These are phyloP conservation scores for Bemisia tabaci DNA, from an alignment of 1,140 invertebrate species.

Conservation along the genomic window DNA sequence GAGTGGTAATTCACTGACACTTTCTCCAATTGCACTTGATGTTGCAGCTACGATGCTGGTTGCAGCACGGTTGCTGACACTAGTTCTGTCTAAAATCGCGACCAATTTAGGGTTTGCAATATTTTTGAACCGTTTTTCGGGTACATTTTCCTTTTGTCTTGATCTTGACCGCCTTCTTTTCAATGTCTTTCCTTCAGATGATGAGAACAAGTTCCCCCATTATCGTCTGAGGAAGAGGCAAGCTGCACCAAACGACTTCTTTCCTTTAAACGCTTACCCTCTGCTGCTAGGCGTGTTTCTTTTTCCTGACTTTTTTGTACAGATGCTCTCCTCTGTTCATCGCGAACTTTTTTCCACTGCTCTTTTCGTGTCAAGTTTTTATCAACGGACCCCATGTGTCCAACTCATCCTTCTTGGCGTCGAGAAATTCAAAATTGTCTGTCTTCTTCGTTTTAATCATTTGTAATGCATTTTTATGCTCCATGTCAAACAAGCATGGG, in stretches of 20 bases:
- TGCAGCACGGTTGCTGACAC: not conserved
- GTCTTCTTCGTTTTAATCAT: too few species aligned
- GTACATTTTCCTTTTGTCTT: not conserved
- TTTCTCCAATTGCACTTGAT: not conserved
- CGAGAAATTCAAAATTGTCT: too few species aligned
- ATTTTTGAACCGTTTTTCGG: not conserved
- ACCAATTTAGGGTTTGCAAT: slow-evolving; percentile 1
- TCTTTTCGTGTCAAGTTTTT: not conserved
- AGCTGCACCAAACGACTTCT: not conserved
- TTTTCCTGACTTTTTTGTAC: not conserved
- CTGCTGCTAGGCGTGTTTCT: not conserved
- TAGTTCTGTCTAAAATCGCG: slow-evolving; percentile 2
- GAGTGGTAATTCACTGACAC: slow-evolving; percentile 4
- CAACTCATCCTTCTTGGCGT: not conserved
- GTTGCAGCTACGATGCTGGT: slow-evolving; percentile 5
- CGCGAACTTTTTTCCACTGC: not conserved
- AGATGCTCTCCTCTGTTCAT: not conserved
- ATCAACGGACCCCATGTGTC: not conserved
- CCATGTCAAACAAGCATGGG: too few species aligned
- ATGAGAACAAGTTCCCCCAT: not conserved
- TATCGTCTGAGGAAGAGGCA: not conserved
- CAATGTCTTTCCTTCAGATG: not conserved
- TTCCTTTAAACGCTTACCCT: not conserved
- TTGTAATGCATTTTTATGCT: too few species aligned
- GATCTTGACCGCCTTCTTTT: not conserved